These are phyloP conservation scores for Hirundo rustica DNA, from an alignment of 2,797 vertebrate species.

Conservation along the genomic window DNA sequence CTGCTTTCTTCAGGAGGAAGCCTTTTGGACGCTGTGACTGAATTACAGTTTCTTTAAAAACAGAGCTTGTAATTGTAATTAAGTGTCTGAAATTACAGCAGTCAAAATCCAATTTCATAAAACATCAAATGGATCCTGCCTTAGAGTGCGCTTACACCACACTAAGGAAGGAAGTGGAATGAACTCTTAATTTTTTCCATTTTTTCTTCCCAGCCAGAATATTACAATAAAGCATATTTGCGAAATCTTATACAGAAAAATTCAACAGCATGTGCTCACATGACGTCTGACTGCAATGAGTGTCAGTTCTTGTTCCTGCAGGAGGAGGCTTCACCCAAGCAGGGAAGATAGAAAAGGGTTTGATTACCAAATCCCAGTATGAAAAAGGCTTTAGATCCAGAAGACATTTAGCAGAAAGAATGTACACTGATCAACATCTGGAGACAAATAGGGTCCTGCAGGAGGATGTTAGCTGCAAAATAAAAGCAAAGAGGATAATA, in stretches of 20 bases:
- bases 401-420: neutral
- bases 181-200: neutral
- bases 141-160: slow-evolving; percentile 29
- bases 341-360: neutral
- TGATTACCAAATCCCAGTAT: neutral
- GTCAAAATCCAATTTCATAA: slow-evolving; percentile 51
- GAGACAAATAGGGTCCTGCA: neutral
- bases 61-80: slow-evolving; percentile 38
- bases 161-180: neutral
- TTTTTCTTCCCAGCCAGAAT: neutral
- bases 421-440: neutral
- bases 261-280: neutral
- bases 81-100: slow-evolving; percentile 58
- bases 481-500: slow-evolving; percentile 29
- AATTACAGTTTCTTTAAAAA: slow-evolving; percentile 37
- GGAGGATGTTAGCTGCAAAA: slow-evolving; percentile 19
- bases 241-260: neutral
- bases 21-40: neutral
- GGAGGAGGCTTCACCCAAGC: neutral
- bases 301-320: neutral
- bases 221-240: neutral
- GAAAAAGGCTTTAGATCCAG: neutral
- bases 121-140: slow-evolving; percentile 25
- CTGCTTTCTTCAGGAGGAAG: neutral
- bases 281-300: neutral